phyloP scores from a whole-genome alignment of 2,113 vertebrate species.

The Lophius piscatorius region DNA sequence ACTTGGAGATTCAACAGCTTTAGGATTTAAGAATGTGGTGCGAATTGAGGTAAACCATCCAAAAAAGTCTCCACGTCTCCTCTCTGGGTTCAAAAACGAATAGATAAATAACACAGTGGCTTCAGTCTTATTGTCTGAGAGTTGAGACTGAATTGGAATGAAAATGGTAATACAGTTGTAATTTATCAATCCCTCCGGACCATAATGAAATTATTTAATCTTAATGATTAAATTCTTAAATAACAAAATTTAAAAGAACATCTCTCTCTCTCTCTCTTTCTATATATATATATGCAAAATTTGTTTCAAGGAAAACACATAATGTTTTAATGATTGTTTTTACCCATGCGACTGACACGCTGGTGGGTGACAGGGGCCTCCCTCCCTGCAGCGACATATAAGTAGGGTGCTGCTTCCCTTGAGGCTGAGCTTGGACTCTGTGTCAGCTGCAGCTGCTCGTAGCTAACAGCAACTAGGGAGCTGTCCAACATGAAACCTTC shows the following conservation, averaged over 20 bases:
- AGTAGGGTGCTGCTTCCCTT: conserved; percentile 44
- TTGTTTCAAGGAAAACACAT: neutral
- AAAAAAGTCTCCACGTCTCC: conserved; percentile 17
- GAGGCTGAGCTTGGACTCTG: conserved; percentile 38
- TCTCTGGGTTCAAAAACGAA: conserved; percentile 29
- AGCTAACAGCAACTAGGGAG: conserved; percentile 33
- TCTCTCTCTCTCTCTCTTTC: too few relatives aligned
- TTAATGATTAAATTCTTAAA: too few relatives aligned
- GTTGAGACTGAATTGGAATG: neutral
- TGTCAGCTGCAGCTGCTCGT: conserved; percentile 59
- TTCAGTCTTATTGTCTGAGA: conserved; percentile 10
- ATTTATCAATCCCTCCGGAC: neutral
- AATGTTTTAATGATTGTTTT: conserved; percentile 20
- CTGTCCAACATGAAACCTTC: conserved; percentile 1
- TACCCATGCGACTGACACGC: conserved; percentile 22
- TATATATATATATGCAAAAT: too few relatives aligned
- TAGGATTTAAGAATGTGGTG: conserved; percentile 14
- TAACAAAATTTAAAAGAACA: too few relatives aligned
- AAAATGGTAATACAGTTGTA: conserved; percentile 4
- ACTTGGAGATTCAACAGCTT: too few relatives aligned
- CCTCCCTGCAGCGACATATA: conserved; percentile 15
- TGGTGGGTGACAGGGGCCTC: conserved; percentile 1
- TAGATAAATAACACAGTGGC: neutral
- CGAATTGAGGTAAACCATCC: neutral
- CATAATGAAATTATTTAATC: conserved; percentile 3